These are phyloP conservation scores for Drosophila ananassae DNA, from an alignment of 1,140 invertebrate species.

Conservation along the genomic window DNA sequence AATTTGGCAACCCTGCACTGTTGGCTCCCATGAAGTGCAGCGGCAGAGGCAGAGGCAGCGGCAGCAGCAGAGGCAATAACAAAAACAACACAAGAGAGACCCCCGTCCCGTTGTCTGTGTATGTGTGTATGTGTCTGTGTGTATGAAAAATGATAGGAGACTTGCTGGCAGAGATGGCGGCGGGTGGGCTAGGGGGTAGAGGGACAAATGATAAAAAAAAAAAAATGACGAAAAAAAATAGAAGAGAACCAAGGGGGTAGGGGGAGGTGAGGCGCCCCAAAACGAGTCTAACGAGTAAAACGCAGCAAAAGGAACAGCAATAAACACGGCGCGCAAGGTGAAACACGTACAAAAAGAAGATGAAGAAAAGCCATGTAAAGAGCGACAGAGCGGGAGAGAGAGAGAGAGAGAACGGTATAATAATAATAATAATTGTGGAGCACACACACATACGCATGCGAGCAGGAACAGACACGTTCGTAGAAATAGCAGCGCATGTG, in stretches of 20 bases:
- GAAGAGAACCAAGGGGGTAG: conserved; percentile 10
- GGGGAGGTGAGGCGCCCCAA: conserved; percentile 16
- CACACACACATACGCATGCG: conserved; percentile 14
- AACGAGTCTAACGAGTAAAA: conserved; percentile 76
- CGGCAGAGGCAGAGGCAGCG: conserved; percentile 15
- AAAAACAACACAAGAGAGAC: conserved; percentile 3
- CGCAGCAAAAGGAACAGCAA: conserved; percentile 50
- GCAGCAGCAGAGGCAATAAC: conserved; percentile 11
- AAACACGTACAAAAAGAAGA: conserved; percentile 66
- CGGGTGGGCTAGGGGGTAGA: not conserved
- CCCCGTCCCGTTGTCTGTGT: conserved; percentile 19
- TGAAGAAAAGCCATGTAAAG: conserved; percentile 36
- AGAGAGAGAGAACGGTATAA: conserved; percentile 35
- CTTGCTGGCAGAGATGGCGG: conserved; percentile 23
- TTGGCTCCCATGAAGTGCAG: conserved; percentile 13
- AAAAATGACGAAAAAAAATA: not conserved
- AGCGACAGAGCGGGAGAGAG: conserved; percentile 10
- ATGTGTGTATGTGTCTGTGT: conserved; percentile 40
- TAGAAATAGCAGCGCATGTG: conserved; percentile 55
- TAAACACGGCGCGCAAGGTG: conserved; percentile 67
- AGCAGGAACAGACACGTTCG: not conserved
- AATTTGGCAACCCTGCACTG: not conserved
- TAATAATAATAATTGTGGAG: conserved; percentile 80
- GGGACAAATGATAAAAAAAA: conserved; percentile 1
- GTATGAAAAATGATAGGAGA: conserved; percentile 74